Evolutionary conservation across 2,888 invertebrate species (phyloP), one percentile per base, ranked within the genome.

Genomic region (Lasioglossum malachurum): DNA sequence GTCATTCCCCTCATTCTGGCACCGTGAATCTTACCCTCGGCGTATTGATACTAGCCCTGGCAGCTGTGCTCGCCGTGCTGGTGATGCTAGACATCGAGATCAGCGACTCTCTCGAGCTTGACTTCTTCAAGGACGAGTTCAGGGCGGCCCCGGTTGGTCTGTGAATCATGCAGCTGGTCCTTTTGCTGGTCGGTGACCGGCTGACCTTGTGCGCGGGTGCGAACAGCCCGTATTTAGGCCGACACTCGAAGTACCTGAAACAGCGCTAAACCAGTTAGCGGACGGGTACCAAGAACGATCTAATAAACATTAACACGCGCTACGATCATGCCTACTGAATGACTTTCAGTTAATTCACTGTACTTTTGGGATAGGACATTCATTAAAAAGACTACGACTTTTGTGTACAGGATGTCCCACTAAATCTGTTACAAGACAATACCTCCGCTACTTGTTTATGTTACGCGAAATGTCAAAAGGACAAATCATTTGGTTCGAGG

Each of bases 131-230:
- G 79, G 96, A 92, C 80, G 92, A 88, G 87, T 91, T 96, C 92
- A 96, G 97, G 89, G 96, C 96, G 77, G 97, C 97, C 5, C 96
- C 96, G 95, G 96, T 96, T 19, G 95, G 94, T 94, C 96, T 96
- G 95, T 97, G 97, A 87, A 97, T 96, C 86, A 96, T 96, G 95
- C 97, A 97, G 89, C 96, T 96, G 91, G 96, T 97, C 93, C 96
- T 96, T 92, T 97, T 96, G 95, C 96, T 97, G 78, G 97, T 97
- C 49, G 98, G 98, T 72, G 98, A 98, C 88, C 97, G 97, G 92
- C 97, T 97, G 88, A 99, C 98, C 96, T 99, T 99, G 93, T 98
- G 97, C 82, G 98, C 96, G 2, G 99, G 99, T 41, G 99, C 98
- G 96, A 99, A 99, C 86, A 99, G 96, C 2, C 99, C 99, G 96